phyloP scores from a whole-genome alignment of 2,113 vertebrate species.

The Penelope pileata region DNA sequence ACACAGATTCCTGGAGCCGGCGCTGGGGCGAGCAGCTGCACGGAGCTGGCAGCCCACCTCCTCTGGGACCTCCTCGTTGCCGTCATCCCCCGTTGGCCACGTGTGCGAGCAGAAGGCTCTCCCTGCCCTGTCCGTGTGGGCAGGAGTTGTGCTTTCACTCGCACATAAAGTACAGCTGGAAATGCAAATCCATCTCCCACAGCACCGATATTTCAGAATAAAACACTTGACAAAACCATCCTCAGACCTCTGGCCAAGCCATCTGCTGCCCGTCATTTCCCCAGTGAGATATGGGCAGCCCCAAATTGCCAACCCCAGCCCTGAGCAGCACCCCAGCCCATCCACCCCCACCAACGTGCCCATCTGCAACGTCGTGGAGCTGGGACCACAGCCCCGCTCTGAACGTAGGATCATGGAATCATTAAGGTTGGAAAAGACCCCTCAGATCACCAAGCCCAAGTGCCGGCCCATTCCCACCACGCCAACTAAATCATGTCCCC shows the following conservation, averaged over 20 bases:
- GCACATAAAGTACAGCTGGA: neutral
- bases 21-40: conserved; percentile 56
- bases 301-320: neutral
- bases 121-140: accelerated
- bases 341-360: neutral
- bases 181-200: neutral
- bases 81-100: neutral
- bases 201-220: neutral
- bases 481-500: too few relatives aligned
- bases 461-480: too few relatives aligned
- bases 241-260: neutral
- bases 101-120: neutral
- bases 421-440: too few relatives aligned
- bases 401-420: too few relatives aligned
- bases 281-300: neutral
- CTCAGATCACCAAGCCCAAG: too few relatives aligned
- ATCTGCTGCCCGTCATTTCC: neutral
- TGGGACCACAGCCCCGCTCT: neutral
- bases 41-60: neutral
- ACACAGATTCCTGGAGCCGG: conserved; percentile 34
- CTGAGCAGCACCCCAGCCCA: neutral
- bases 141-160: neutral
- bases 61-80: neutral
- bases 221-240: accelerated
- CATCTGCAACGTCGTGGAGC: neutral